Base-by-base conservation (phyloP, 1,140 invertebrate genomes). In the Helicoverpa zea region DNA sequence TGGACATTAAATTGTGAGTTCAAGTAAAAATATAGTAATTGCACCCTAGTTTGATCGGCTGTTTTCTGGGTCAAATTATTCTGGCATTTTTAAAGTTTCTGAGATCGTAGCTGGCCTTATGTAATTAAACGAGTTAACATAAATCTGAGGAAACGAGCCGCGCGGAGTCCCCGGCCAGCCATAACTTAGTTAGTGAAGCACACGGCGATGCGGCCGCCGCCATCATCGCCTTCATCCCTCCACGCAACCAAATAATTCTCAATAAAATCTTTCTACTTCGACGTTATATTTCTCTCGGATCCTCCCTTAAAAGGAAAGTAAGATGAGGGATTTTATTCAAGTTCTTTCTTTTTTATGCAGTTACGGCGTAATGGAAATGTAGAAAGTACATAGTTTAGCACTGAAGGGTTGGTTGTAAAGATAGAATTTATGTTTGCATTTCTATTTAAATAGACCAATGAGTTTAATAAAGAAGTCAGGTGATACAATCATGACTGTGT, bases 111-210 rank as follows among this genome's bases (percentile, higher is more conserved):
- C 64, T 68, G 70, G 52, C 70, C 52, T 43, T 58, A 80, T 61
- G 83, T 88, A 88, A 90, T 89, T 85, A 88, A 88, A 86, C 81
- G 83, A 86, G 89, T 87, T 85, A 86, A 84, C 84, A 88, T 89
- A 89, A 89, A 89, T 90, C 84, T 88, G 80, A 75, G 83, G 59
- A 81, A 85, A 83, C 76, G 81, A 88, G 85, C 83, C 70, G 81
- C 84, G 78, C 79, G 82, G 77, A 81, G 83, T 84, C 83, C 77
- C 84, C 79, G 82, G 81, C 72, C 70, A 80, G 82, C 79, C 72
- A 81, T 90, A 89, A 90, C 87, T 86, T 87, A 56, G 87, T 90
- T 89, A 89, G 81, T n/a, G 52, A 35, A 43, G 54, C 52, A 43
- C 77, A 82, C 83, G 80, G 54, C 66, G 68, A 23, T 12, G 63